Evolutionary conservation across 2,113 vertebrate species (phyloP), one percentile per base, ranked within the genome.

Genomic region (Sander vitreus): DNA sequence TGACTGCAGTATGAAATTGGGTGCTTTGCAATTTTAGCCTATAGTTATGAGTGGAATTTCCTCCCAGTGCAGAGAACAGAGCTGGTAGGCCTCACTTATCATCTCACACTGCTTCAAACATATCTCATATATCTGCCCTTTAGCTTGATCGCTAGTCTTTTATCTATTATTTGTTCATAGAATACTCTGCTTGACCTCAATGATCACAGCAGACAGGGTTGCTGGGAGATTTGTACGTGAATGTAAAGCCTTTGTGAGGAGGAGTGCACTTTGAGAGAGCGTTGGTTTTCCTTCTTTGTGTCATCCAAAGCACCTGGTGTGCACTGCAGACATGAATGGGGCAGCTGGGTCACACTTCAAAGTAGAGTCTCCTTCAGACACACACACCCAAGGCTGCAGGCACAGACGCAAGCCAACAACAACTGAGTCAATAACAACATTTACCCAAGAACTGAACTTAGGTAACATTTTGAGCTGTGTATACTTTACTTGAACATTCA

Each of bases 281-380:
- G 27, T 53, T 64, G 2, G 19, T 64, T 57, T 60, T 70, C 10
- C n/a, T 58, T 45, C 23, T 55, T 77, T 57, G 60, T 72, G 77
- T 76, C 60, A 23, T 71, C 50, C 1, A 1, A 33, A 50, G 50
- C 72, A 83, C 85, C 88, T 81, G 88, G 85, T 67, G 75, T 51
- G 68, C 72, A 48, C 78, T 83, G 33, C 62, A 77, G 77, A 63
- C 74, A 36, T 75, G 74, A 84, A 70, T 70, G 58, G 74, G 65
- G 57, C 76, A 81, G 80, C 76, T 81, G 83, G 76, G 73, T 84
- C 51, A 7, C n/a, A 68, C 63, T 75, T 71, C 66, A 75, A 81
- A 80, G 67, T 8, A 66, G 55, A 51, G 9, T 21, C 45, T 69
- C 30, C 57, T 8, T 65, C 36, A 71, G 5, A 68, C 70, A 73